phyloP scores from a whole-genome alignment of 64 coral and sea anemone genomes.

The Pocillopora verrucosa region DNA sequence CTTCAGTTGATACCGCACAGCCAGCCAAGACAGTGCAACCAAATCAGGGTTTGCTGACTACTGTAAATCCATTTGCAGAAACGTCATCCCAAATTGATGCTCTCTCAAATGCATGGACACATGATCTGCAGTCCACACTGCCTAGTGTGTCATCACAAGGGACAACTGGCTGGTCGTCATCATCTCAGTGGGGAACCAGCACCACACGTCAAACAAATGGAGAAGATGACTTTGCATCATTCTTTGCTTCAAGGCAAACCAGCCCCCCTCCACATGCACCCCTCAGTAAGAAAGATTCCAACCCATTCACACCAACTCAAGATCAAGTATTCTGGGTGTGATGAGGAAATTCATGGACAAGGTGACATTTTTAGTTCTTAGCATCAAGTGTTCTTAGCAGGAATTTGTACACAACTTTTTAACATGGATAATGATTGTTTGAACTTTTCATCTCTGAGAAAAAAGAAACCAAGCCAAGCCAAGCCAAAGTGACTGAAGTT shows the following conservation, averaged over 20 bases:
- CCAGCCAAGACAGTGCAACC: conserved; percentile 34
- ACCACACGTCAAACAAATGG: conserved; percentile 12
- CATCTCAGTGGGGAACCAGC: conserved; percentile 32
- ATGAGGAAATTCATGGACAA: neutral
- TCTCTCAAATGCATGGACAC: conserved; percentile 90
- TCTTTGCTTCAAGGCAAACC: conserved; percentile 52
- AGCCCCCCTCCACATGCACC: conserved; percentile 32
- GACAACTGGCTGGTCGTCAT: conserved; percentile 40
- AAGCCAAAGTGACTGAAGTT: no score
- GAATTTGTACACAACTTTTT: neutral
- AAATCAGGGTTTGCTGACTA: conserved; percentile 87
- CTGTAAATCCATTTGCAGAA: conserved; percentile 76
- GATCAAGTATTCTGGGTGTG: conserved; percentile 45
- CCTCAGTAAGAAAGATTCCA: conserved; percentile 39
- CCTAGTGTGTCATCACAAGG: conserved; percentile 15
- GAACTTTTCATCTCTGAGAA: no score
- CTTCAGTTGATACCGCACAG: conserved; percentile 41
- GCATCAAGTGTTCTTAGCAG: neutral
- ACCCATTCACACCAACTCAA: neutral
- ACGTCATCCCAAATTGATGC: conserved; percentile 68
- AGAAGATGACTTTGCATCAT: conserved; percentile 70
- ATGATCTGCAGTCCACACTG: conserved; percentile 60
- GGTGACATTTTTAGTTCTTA: neutral
- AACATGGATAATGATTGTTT: neutral
- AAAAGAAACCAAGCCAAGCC: no score